phyloP scores from a whole-genome alignment of 2,797 vertebrate species.

The Channa striata region DNA sequence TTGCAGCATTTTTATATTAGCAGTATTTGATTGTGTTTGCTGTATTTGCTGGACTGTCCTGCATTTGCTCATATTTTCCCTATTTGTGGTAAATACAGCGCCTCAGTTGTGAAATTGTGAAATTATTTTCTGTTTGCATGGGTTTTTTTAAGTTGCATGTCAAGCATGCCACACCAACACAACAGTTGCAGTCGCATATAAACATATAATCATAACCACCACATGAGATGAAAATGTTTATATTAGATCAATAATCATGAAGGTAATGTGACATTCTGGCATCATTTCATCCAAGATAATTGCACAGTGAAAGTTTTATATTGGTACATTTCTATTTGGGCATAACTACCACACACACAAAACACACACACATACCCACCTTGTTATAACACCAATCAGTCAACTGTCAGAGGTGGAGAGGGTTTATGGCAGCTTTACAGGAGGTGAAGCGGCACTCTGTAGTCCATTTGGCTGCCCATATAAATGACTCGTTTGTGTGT shows the following conservation, averaged over 20 bases:
- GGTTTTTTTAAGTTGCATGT: too few species aligned
- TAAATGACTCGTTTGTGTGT: conserved; percentile 68
- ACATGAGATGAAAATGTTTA: conserved; percentile 17
- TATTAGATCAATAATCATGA: conserved; percentile 21
- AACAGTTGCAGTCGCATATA: background rate
- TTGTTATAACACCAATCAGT: conserved; percentile 79
- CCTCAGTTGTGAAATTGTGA: too few species aligned
- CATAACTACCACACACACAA: conserved; percentile 20
- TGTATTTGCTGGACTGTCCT: too few species aligned
- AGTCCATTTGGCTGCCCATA: conserved; percentile 76
- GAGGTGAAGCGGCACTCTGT: conserved; percentile 74
- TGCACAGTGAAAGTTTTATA: background rate
- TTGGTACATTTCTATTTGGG: conserved; percentile 28
- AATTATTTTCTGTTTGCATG: too few species aligned
- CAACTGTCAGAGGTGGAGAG: conserved; percentile 71
- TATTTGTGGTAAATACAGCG: too few species aligned
- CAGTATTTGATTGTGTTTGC: too few species aligned
- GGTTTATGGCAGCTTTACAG: conserved; percentile 79
- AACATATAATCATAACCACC: background rate
- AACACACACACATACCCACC: conserved; percentile 52
- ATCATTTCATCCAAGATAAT: conserved; percentile 16
- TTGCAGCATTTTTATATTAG: too few species aligned
- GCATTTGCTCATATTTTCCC: too few species aligned
- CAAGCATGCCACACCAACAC: background rate
- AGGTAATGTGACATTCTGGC: background rate